Conservation (phyloP, 2,888 invertebrate species). For the Cosmia trapezina region DNA sequence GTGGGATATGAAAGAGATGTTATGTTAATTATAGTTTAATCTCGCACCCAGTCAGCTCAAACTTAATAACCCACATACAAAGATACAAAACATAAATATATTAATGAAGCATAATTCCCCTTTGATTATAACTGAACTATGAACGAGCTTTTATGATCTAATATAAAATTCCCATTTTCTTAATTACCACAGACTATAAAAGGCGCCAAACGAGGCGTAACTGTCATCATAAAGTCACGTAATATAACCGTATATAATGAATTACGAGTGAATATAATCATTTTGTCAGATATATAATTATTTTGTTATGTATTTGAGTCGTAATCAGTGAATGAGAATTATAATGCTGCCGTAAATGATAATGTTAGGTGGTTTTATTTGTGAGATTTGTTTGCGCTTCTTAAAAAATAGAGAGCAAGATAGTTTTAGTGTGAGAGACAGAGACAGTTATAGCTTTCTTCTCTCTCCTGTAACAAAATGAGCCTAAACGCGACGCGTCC, state of each 20-base stretch:
- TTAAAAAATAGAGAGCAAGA: too few species aligned
- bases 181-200: conserved; percentile 65
- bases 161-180: conserved; percentile 66
- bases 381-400: too few species aligned
- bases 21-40: not conserved
- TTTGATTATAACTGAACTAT: conserved; percentile 54
- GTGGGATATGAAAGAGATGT: too few species aligned
- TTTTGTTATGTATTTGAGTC: conserved; percentile 34
- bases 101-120: conserved; percentile 27
- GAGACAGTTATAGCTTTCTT: too few species aligned
- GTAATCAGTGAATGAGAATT: conserved; percentile 25
- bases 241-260: conserved; percentile 47
- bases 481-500: too few species aligned
- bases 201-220: conserved; percentile 60
- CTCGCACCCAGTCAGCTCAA: too few species aligned
- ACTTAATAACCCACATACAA: conserved; percentile 6
- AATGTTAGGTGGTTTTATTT: not conserved
- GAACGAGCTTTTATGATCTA: conserved; percentile 52
- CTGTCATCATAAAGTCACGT: conserved; percentile 60
- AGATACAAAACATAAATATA: not conserved
- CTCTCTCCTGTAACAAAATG: too few species aligned
- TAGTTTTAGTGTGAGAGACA: too few species aligned
- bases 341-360: not conserved
- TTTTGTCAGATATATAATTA: conserved; percentile 37
- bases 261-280: conserved; percentile 54